These are phyloP conservation scores for Spongilla lacustris DNA, from an alignment of 37 sponge, comb jelly and placozoan species.

Conservation along the genomic window DNA sequence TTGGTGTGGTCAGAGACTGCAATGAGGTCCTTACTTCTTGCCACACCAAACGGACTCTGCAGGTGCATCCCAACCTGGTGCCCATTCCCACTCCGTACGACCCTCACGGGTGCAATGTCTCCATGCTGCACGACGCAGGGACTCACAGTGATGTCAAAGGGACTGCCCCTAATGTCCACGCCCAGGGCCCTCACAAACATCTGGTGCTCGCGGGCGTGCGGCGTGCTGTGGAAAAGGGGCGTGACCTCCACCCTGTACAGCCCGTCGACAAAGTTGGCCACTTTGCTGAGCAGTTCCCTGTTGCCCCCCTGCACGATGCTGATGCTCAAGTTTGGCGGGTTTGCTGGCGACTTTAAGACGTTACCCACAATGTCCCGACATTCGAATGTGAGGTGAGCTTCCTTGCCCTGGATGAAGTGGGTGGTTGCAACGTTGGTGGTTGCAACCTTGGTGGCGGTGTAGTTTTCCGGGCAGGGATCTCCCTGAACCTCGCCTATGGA, in stretches of 20 bases:
- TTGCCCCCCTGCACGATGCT: neutral
- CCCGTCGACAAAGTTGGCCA: neutral
- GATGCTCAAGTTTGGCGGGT: constrained; percentile 2
- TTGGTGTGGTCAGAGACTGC: constrained; percentile 20
- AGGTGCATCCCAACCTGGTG: no score
- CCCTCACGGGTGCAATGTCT: neutral
- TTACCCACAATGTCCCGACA: constrained; percentile 19
- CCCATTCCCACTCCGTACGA: neutral
- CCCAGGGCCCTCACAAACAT: neutral
- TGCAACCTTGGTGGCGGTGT: neutral
- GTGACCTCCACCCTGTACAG: neutral
- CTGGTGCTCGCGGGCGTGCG: neutral
- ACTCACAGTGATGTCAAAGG: constrained; percentile 7
- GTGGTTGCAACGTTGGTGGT: neutral
- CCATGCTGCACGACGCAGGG: neutral
- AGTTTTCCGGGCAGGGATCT: neutral
- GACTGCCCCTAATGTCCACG: constrained; percentile 11
- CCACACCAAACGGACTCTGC: constrained; percentile 9
- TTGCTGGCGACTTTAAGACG: neutral
- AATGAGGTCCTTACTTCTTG: neutral
- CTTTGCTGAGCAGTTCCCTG: neutral
- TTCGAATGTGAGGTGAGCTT: neutral
- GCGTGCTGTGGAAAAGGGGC: neutral
- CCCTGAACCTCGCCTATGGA: constrained; percentile 7
- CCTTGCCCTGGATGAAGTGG: constrained; percentile 14